Evolutionary conservation across 2,113 vertebrate species (phyloP).

Genomic region (Nothocercus julius): DNA sequence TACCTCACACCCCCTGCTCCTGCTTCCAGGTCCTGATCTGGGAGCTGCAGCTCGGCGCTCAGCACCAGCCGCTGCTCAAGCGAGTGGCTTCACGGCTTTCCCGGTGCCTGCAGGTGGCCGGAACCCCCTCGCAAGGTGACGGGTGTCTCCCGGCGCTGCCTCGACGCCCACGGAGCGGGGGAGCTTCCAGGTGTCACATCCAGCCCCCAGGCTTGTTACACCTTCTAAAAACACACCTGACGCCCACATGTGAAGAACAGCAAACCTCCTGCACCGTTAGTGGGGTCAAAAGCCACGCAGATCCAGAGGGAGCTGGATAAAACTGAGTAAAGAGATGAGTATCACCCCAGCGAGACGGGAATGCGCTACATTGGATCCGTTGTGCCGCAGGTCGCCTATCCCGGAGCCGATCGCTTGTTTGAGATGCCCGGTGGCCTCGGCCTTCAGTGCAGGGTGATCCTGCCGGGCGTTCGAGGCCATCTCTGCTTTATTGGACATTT

Average conservation of each 20-base stretch:
- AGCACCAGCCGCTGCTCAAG: neutral
- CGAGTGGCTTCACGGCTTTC: no score
- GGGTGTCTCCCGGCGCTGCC: neutral
- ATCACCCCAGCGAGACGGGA: accelerated
- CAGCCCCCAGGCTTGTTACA: accelerated
- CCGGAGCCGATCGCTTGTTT: neutral
- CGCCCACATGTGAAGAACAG: neutral
- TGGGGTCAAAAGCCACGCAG: accelerated
- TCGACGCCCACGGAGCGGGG: neutral
- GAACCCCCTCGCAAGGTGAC: accelerated
- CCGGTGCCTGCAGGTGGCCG: accelerated
- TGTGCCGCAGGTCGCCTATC: neutral
- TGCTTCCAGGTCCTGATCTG: neutral
- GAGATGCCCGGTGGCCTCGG: neutral
- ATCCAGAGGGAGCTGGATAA: neutral
- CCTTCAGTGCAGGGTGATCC: neutral
- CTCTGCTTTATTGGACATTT: neutral
- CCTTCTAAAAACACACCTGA: neutral
- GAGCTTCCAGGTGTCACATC: neutral
- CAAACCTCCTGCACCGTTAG: neutral
- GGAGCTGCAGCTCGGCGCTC: neutral
- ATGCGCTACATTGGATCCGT: neutral
- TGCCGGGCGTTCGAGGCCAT: neutral
- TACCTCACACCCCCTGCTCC: no score
- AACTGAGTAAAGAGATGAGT: accelerated